These are phyloP conservation scores for Enteromius argenteus DNA, from an alignment of 2,797 vertebrate species.

Conservation along the genomic window DNA sequence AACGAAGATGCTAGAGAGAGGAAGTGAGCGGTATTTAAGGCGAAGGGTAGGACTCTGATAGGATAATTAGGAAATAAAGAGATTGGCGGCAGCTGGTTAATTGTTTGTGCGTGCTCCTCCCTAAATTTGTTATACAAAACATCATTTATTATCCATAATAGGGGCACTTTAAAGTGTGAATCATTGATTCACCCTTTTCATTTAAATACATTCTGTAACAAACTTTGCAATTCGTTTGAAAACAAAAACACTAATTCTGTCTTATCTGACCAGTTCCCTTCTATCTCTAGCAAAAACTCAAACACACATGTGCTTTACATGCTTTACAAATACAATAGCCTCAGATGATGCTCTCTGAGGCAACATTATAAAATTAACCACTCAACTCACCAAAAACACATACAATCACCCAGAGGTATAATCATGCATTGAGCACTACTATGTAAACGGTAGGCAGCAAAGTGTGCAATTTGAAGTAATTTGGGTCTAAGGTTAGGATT, in stretches of 20 bases:
- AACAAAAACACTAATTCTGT: not conserved
- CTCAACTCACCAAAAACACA: not conserved
- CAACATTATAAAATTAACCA: conserved; percentile 6
- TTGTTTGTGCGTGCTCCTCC: no score
- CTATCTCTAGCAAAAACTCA: not conserved
- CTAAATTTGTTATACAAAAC: no score
- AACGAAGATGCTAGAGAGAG: no score
- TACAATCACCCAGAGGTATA: not conserved
- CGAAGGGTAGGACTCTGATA: no score
- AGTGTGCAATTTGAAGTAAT: conserved; percentile 47
- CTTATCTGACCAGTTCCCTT: not conserved
- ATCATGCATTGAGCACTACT: not conserved
- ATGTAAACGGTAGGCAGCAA: not conserved
- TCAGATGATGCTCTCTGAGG: not conserved
- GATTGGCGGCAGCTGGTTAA: no score
- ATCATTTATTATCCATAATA: no score
- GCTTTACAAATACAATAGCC: not conserved
- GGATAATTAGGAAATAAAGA: no score
- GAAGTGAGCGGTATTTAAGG: no score
- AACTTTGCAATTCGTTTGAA: not conserved
- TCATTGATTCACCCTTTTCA: not conserved
- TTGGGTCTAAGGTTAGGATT: conserved; percentile 43
- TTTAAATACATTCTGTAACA: not conserved
- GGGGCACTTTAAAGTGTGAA: not conserved
- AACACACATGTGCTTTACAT: not conserved